These are phyloP conservation scores for Pipistrellus nathusii DNA, from an alignment of 2,797 vertebrate genomes.

Conservation along the genomic window DNA sequence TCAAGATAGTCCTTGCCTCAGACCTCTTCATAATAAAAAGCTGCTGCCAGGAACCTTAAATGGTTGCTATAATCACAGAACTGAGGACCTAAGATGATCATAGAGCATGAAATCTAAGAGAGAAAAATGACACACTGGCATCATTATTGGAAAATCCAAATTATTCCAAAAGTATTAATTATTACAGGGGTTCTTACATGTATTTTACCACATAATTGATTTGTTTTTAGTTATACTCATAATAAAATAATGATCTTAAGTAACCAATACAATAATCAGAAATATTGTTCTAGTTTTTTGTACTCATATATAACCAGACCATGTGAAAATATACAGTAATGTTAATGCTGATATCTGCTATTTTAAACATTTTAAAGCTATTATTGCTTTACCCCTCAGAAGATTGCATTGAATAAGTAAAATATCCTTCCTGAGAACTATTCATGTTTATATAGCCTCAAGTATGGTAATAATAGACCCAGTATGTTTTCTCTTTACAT, in stretches of 20 bases:
- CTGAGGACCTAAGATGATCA: neutral
- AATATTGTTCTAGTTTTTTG: neutral
- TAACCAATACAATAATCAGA: neutral
- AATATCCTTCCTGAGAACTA: neutral
- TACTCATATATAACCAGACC: neutral
- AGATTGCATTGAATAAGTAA: neutral
- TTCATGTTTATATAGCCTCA: neutral
- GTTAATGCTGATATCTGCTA: neutral
- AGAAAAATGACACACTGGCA: neutral
- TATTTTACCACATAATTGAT: neutral
- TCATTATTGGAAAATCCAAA: slow-evolving; percentile 21
- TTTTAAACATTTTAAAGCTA: slow-evolving; percentile 1
- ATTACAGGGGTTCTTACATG: neutral
- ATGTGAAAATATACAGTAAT: neutral
- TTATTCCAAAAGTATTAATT: neutral
- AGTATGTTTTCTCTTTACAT: neutral
- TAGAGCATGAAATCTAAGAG: neutral
- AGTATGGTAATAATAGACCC: neutral
- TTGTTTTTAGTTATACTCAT: neutral
- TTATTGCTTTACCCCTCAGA: neutral
- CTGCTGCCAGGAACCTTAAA: neutral
- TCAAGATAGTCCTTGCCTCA: neutral
- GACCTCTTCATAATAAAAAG: neutral
- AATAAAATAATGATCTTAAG: neutral
- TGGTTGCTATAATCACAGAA: neutral